Evolutionary conservation across 1,140 invertebrate species (phyloP).

Genomic region (Cherax destructor): DNA sequence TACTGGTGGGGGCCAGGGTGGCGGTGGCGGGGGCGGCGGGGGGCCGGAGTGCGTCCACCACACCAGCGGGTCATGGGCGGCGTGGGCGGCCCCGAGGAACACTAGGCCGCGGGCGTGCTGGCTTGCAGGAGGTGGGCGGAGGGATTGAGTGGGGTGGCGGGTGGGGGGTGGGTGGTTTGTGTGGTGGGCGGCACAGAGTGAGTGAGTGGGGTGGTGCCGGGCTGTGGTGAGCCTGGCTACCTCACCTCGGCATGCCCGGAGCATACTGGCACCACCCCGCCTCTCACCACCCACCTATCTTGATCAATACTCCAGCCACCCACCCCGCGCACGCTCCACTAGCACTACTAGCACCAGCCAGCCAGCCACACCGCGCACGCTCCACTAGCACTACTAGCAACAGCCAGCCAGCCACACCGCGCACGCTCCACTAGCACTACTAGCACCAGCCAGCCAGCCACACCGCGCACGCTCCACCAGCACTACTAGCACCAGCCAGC

Average conservation of each 20-base stretch:
- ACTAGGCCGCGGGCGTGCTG: constrained; percentile 21
- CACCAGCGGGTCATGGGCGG: constrained; percentile 64
- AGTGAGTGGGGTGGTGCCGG: constrained; percentile 52
- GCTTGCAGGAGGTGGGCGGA: constrained; percentile 4
- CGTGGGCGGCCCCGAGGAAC: constrained; percentile 39
- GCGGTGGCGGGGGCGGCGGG: constrained; percentile 46
- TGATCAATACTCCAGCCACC: constrained; percentile 55
- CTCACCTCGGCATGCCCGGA: constrained; percentile 51
- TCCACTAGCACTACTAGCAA: too few relatives aligned
- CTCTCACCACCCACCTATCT: constrained; percentile 31
- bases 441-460: too few relatives aligned
- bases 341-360: too few relatives aligned
- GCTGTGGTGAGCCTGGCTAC: constrained; percentile 42
- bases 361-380: too few relatives aligned
- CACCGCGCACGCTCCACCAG: too few relatives aligned
- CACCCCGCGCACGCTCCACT: constrained; percentile 57
- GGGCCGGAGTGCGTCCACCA: constrained; percentile 62
- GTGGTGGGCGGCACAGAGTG: constrained; percentile 36
- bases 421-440: too few relatives aligned
- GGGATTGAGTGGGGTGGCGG: background rate
- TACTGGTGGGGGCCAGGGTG: constrained; percentile 56
- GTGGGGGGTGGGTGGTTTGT: background rate
- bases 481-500: too few relatives aligned
- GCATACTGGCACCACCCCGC: constrained; percentile 50
- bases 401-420: too few relatives aligned